Evolutionary conservation across 2,888 invertebrate species (phyloP).

Genomic region (Stegana nigrithorax): DNA sequence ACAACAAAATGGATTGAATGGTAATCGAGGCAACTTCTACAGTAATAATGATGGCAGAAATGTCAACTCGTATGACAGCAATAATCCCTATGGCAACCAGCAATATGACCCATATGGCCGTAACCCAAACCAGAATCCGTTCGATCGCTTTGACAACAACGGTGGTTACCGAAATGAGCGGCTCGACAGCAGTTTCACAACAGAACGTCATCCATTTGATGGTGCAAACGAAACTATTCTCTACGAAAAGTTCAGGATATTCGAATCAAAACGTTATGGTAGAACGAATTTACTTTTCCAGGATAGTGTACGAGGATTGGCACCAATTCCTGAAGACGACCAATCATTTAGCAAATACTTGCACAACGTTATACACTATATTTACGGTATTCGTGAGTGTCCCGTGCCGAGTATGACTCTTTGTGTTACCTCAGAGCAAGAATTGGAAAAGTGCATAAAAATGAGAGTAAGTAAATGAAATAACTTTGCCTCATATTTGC

Average conservation of each 20-base stretch:
- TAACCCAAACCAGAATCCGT: slow-evolving; percentile 38
- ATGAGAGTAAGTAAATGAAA: slow-evolving; percentile 77
- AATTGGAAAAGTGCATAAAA: slow-evolving; percentile 90
- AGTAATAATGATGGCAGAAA: slow-evolving; percentile 45
- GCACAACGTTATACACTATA: slow-evolving; percentile 75
- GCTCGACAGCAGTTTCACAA: slow-evolving; percentile 61
- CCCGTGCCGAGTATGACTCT: slow-evolving; percentile 86
- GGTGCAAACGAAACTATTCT: slow-evolving; percentile 51
- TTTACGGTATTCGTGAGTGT: slow-evolving; percentile 83
- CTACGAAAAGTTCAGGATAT: slow-evolving; percentile 77
- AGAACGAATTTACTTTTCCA: slow-evolving; percentile 83
- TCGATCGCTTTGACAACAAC: slow-evolving; percentile 39
- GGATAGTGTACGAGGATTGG: slow-evolving; percentile 80
- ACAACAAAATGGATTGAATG: slow-evolving; percentile 30
- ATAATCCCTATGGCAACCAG: slow-evolving; percentile 32
- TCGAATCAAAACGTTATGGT: slow-evolving; percentile 78
- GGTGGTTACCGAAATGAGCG: slow-evolving; percentile 53
- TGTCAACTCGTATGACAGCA: slow-evolving; percentile 40
- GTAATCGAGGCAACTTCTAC: slow-evolving; percentile 45
- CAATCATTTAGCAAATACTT: slow-evolving; percentile 84
- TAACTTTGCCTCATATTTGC: not conserved
- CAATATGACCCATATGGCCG: slow-evolving; percentile 39
- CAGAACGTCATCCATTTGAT: slow-evolving; percentile 49
- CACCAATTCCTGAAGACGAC: slow-evolving; percentile 76
- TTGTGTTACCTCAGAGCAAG: slow-evolving; percentile 91